Evolutionary conservation across 2,888 invertebrate genomes (phyloP).

Genomic region (Pycnomerus fuliginosus): DNA sequence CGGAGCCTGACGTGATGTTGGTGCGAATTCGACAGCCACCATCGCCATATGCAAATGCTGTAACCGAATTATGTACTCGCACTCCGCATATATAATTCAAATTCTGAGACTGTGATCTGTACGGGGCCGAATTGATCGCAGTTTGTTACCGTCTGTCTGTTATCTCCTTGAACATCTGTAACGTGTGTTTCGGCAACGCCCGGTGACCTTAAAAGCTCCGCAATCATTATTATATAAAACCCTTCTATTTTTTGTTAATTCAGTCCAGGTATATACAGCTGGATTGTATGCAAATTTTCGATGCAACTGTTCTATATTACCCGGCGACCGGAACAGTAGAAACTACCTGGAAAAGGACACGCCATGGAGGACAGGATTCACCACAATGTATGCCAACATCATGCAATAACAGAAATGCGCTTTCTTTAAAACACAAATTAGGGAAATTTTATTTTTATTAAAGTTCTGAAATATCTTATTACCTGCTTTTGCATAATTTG

Average conservation of each 20-base stretch:
- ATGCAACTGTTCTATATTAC: slow-evolving; percentile 44
- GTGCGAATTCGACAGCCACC: slow-evolving; percentile 34
- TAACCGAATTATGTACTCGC: slow-evolving; percentile 53
- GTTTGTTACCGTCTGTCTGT: slow-evolving; percentile 17
- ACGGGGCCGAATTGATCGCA: slow-evolving; percentile 11
- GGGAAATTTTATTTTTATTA: too few species aligned
- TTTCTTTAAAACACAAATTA: too few species aligned
- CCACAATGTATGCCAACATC: slow-evolving; percentile 19
- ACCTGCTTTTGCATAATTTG: too few species aligned
- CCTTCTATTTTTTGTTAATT: slow-evolving; percentile 31
- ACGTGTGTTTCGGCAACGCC: slow-evolving; percentile 31
- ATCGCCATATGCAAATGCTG: slow-evolving; percentile 54
- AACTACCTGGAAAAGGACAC: slow-evolving; percentile 30
- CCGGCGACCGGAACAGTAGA: slow-evolving; percentile 39
- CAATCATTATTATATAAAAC: slow-evolving; percentile 29
- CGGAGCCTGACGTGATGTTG: too few species aligned
- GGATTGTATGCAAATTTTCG: slow-evolving; percentile 44
- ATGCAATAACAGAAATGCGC: too few species aligned
- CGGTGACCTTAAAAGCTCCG: slow-evolving; percentile 23
- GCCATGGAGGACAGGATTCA: slow-evolving; percentile 13
- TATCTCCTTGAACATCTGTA: slow-evolving; percentile 41
- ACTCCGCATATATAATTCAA: slow-evolving; percentile 52
- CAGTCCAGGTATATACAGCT: slow-evolving; percentile 31
- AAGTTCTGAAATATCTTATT: too few species aligned
- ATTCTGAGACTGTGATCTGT: slow-evolving; percentile 25